A percentile compares a stretch with the other conserved stretches of the same genome.
Conservation (phyloP, 2,797 vertebrate genomes). For the Coluber constrictor region DNA sequence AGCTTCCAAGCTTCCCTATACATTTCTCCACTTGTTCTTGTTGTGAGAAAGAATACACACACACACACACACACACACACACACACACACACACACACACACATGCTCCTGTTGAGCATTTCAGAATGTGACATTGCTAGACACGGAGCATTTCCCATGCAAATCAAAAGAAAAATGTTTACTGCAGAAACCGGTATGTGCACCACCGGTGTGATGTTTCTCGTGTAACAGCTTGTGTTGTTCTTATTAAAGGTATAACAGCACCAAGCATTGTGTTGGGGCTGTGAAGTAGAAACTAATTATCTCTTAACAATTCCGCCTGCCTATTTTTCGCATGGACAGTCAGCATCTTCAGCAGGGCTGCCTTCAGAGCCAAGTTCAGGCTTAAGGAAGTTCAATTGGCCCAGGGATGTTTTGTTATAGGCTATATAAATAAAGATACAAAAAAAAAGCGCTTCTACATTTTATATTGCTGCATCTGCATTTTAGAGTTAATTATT, state of each 20-base stretch:
- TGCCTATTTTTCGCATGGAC: constrained; percentile 64
- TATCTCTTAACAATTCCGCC: constrained; percentile 52
- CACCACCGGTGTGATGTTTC: constrained; percentile 28
- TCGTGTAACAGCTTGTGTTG: constrained; percentile 35
- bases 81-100: too few species aligned
- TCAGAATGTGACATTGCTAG: accelerated
- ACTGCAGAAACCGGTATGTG: background rate
- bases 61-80: too few species aligned
- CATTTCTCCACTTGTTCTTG: background rate
- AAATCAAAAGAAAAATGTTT: background rate
- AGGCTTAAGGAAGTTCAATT: constrained; percentile 55
- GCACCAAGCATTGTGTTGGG: constrained; percentile 50
- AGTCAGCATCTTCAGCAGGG: constrained; percentile 51
- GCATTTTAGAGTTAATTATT: constrained; percentile 61
- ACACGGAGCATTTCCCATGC: background rate
- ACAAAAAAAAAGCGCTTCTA: constrained; percentile 47
- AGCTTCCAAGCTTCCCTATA: background rate
- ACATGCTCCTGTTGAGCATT: background rate
- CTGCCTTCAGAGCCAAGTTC: constrained; percentile 52
- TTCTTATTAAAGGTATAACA: constrained; percentile 9
- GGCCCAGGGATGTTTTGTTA: constrained; percentile 54
- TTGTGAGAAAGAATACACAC: background rate
- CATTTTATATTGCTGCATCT: constrained; percentile 53
- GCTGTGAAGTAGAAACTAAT: constrained; percentile 58
- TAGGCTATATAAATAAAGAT: constrained; percentile 55